These are phyloP conservation scores for Porites cylindrica DNA, from an alignment of 92 coral and sea anemone genomes.

Conservation along the genomic window DNA sequence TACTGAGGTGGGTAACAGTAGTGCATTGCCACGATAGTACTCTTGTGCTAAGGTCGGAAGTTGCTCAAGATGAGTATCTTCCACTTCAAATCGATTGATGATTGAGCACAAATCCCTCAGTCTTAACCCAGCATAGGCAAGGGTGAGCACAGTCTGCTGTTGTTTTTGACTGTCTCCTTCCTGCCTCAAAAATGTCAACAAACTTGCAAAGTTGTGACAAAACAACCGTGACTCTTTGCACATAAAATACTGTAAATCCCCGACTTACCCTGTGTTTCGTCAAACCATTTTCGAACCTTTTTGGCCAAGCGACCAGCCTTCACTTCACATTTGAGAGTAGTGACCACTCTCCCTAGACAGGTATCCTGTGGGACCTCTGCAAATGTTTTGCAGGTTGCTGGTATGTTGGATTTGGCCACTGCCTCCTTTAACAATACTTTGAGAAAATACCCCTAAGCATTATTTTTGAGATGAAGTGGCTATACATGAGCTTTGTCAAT, in stretches of 20 bases:
- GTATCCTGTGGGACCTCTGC: slow-evolving; percentile 58
- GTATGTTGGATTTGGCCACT: slow-evolving; percentile 40
- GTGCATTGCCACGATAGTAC: too few species aligned
- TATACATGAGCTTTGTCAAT: slow-evolving; percentile 40
- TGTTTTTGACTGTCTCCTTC: slow-evolving; percentile 40
- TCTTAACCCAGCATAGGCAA: too few species aligned
- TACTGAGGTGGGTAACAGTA: too few species aligned
- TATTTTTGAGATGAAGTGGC: background rate
- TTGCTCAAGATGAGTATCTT: too few species aligned
- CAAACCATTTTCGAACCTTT: slow-evolving; percentile 48
- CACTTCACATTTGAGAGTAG: slow-evolving; percentile 56
- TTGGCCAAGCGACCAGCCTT: slow-evolving; percentile 31
- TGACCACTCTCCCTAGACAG: slow-evolving; percentile 49
- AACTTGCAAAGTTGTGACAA: slow-evolving; percentile 62
- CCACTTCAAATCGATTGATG: too few species aligned
- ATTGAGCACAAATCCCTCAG: too few species aligned
- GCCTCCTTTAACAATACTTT: too few species aligned
- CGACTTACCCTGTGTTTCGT: slow-evolving; percentile 64
- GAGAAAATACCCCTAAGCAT: too few species aligned
- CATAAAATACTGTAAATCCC: slow-evolving; percentile 66
- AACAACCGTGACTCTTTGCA: slow-evolving; percentile 62
- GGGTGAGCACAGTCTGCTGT: background rate
- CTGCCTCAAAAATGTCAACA: slow-evolving; percentile 17
- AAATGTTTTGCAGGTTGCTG: slow-evolving; percentile 51
- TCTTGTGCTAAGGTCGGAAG: too few species aligned